Evolutionary conservation across 1,140 invertebrate species (phyloP).

Genomic region (Tyrophagus putrescentiae): DNA sequence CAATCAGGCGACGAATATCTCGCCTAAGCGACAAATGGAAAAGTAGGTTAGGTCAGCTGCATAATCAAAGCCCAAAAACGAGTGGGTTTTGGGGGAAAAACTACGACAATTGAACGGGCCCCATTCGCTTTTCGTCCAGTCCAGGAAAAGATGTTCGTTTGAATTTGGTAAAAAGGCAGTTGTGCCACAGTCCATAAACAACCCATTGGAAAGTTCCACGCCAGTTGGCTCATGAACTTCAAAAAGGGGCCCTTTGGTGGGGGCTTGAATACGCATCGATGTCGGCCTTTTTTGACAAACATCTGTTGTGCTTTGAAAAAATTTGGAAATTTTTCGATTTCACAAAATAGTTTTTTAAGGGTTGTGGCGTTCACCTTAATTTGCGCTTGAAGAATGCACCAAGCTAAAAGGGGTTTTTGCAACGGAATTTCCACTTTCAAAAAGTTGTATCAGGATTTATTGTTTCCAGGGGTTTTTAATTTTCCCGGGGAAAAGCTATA

Average conservation of each 20-base stretch:
- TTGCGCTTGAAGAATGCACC: not conserved
- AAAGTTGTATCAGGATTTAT: not conserved
- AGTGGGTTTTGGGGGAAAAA: not conserved
- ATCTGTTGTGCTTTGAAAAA: not conserved
- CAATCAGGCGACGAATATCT: not conserved
- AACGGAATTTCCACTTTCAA: not conserved
- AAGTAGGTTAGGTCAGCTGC: not conserved
- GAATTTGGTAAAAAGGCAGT: slow-evolving; percentile 3
- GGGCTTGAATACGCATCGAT: not conserved
- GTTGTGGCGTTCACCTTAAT: not conserved
- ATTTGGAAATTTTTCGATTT: not conserved
- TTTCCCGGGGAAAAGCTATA: not conserved
- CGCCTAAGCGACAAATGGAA: not conserved
- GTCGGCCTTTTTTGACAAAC: not conserved
- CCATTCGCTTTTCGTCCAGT: not conserved
- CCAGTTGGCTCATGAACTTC: not conserved
- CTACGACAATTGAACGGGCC: no score
- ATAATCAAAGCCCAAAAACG: not conserved
- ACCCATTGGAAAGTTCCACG: slow-evolving; percentile 1
- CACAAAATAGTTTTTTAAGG: not conserved
- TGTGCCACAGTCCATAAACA: slow-evolving; percentile 16
- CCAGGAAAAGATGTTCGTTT: not conserved
- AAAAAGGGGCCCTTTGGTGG: no score
- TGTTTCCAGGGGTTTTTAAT: not conserved
- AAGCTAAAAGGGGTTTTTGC: not conserved